phyloP scores from a whole-genome alignment of 2,888 invertebrate genomes.

The Cheilosia vernalis region DNA sequence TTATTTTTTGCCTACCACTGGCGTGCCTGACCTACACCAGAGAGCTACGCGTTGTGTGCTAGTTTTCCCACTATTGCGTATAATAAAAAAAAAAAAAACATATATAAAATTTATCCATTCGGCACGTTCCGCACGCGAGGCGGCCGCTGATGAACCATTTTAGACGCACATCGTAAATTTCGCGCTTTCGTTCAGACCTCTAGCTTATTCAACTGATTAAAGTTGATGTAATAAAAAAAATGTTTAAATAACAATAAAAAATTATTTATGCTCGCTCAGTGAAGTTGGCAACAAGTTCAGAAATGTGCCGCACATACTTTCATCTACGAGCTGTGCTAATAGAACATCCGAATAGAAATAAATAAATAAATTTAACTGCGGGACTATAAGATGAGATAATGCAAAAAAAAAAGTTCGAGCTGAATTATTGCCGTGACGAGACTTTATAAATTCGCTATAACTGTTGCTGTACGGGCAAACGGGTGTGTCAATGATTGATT shows the following conservation, averaged over 20 bases:
- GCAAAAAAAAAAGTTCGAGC: constrained; percentile 2
- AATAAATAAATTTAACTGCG: constrained; percentile 39
- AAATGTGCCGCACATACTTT: constrained; percentile 1
- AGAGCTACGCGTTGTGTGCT: constrained; percentile 58
- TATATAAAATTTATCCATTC: constrained; percentile 41
- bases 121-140: constrained; percentile 60
- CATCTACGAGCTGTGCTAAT: constrained; percentile 1
- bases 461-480: constrained; percentile 13
- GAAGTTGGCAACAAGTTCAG: constrained; percentile 32
- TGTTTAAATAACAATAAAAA: constrained; percentile 4
- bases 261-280: not conserved
- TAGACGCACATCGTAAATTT: constrained; percentile 39
- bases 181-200: constrained; percentile 4
- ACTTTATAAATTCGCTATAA: constrained; percentile 2
- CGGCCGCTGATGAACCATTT: constrained; percentile 28
- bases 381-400: constrained; percentile 40
- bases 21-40: constrained; percentile 73
- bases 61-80: constrained; percentile 52
- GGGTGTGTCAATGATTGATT: constrained; percentile 64
- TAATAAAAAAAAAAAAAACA: constrained; percentile 7
- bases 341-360: constrained; percentile 18
- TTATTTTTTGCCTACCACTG: constrained; percentile 40
- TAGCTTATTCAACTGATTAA: constrained; percentile 37
- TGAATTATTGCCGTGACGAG: not conserved
- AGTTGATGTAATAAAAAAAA: constrained; percentile 49